Evolutionary conservation across 2,888 invertebrate species (phyloP).

Genomic region (Ochropacha duplaris): DNA sequence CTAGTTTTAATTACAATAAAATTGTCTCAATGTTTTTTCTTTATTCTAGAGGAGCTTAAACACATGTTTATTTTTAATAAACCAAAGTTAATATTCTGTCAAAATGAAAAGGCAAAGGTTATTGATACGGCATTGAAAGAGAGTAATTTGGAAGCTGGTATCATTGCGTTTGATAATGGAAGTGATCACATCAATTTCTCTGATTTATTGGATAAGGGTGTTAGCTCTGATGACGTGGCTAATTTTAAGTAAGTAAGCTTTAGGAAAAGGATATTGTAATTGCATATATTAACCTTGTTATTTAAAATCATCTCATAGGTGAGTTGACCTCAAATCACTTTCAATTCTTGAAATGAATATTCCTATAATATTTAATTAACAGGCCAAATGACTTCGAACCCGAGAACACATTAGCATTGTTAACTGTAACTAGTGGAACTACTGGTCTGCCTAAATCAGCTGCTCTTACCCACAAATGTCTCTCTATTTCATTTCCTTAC

Average conservation of each 20-base stretch:
- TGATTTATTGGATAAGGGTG: conserved; percentile 40
- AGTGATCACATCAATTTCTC: conserved; percentile 42
- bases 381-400: conserved; percentile 61
- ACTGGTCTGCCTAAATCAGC: conserved; percentile 66
- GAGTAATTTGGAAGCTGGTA: conserved; percentile 33
- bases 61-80: conserved; percentile 28
- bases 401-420: conserved; percentile 43
- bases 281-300: too few relatives aligned
- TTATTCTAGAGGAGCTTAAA: conserved; percentile 42
- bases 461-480: conserved; percentile 58
- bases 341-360: too few relatives aligned
- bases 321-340: too few relatives aligned
- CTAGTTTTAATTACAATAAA: not conserved
- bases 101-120: conserved; percentile 43
- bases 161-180: conserved; percentile 50
- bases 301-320: too few relatives aligned
- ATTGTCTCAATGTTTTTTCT: conserved; percentile 15
- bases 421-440: conserved; percentile 65
- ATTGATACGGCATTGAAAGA: conserved; percentile 47
- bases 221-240: conserved; percentile 26
- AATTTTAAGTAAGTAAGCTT: conserved; percentile 47
- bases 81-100: conserved; percentile 55
- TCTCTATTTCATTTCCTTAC: conserved; percentile 42
- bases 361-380: conserved; percentile 10
- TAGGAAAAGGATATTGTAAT: too few relatives aligned